A percentile compares a stretch with the other conserved stretches of the same genome.
These are phyloP conservation scores for Mesochorus sp. DNA, from an alignment of 2,888 invertebrate species.

Conservation along the genomic window DNA sequence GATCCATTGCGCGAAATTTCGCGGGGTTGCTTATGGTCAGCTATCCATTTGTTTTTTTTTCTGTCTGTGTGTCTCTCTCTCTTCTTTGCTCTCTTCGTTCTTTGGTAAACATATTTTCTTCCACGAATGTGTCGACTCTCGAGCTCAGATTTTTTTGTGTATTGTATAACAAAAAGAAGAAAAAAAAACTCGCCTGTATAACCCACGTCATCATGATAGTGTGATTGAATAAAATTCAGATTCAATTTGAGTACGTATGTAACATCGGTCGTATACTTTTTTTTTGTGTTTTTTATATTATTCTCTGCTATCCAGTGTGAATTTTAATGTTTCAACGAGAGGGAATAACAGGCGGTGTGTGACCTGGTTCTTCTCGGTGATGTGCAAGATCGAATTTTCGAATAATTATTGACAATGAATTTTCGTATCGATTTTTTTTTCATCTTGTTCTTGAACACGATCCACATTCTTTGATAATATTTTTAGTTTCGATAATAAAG, in stretches of 20 bases:
- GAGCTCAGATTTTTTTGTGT: slow-evolving; percentile 73
- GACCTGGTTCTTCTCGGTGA: slow-evolving; percentile 25
- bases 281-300: slow-evolving; percentile 77
- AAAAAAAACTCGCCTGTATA: slow-evolving; percentile 78
- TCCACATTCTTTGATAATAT: too few species aligned
- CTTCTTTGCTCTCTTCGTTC: slow-evolving; percentile 44
- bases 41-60: slow-evolving; percentile 8
- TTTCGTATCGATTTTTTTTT: neutral
- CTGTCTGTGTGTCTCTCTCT: neutral
- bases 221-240: slow-evolving; percentile 80
- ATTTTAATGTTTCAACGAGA: slow-evolving; percentile 70
- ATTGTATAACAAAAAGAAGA: slow-evolving; percentile 80
- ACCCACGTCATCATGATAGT: slow-evolving; percentile 76
- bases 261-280: slow-evolving; percentile 72
- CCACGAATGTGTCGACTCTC: slow-evolving; percentile 76
- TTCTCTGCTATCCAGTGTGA: slow-evolving; percentile 70
- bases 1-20: slow-evolving; percentile 39
- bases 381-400: neutral
- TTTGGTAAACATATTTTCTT: slow-evolving; percentile 77
- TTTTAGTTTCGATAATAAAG: neutral
- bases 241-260: slow-evolving; percentile 77
- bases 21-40: slow-evolving; percentile 44
- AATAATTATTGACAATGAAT: neutral
- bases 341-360: slow-evolving; percentile 51
- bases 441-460: too few species aligned